These are phyloP conservation scores for Tribolium freemani DNA, from an alignment of 2,888 invertebrate species.

Conservation along the genomic window DNA sequence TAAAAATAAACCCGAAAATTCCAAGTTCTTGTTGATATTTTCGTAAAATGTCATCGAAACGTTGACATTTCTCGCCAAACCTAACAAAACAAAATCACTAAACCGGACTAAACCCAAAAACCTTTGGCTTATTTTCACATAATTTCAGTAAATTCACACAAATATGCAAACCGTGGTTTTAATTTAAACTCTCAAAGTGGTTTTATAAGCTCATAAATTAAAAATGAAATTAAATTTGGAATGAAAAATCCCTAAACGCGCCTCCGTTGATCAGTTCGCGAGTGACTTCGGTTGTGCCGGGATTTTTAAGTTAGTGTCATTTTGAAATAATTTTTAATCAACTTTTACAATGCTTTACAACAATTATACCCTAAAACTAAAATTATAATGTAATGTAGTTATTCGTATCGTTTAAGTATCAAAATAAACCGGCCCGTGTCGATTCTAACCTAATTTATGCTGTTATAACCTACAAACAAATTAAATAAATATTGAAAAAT, in stretches of 20 bases:
- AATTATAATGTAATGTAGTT: background rate
- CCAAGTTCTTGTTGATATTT: slow-evolving; percentile 32
- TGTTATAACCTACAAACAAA: slow-evolving; percentile 32
- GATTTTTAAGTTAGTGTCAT: slow-evolving; percentile 47
- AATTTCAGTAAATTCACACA: background rate
- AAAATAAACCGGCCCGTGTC: slow-evolving; percentile 1
- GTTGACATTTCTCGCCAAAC: slow-evolving; percentile 20
- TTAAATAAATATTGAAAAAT: slow-evolving; percentile 53
- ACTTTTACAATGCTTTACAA: slow-evolving; percentile 29
- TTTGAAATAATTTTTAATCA: slow-evolving; percentile 34
- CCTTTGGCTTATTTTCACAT: background rate
- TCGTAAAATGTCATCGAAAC: slow-evolving; percentile 30
- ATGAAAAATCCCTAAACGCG: slow-evolving; percentile 17
- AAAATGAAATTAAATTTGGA: background rate
- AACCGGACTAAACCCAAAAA: background rate
- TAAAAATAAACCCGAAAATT: slow-evolving; percentile 32
- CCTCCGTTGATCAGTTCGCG: slow-evolving; percentile 18
- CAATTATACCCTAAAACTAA: background rate
- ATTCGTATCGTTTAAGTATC: background rate
- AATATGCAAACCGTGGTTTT: background rate
- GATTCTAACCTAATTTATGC: slow-evolving; percentile 11
- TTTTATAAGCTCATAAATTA: background rate
- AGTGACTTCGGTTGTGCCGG: slow-evolving; percentile 42
- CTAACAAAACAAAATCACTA: background rate
- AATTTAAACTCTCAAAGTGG: background rate